Evolutionary conservation across 92 coral and sea anemone genomes (phyloP), one percentile per base, ranked within the genome.

Genomic region (Siderastrea siderea): DNA sequence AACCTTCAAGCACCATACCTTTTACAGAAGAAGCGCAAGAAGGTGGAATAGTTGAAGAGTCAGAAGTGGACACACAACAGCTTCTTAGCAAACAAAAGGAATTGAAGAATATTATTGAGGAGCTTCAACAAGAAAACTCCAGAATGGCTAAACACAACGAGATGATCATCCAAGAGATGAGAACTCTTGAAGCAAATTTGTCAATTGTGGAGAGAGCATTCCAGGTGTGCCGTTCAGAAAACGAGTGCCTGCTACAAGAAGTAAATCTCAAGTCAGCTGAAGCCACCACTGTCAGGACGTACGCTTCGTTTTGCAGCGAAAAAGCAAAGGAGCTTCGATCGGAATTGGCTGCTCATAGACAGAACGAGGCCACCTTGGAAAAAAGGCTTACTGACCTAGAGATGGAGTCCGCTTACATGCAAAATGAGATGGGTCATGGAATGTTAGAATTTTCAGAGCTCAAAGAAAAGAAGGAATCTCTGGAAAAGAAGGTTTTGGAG

Each of bases 81-180:
- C 86, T 88, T 87, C 77, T 74, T 43, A 84, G 66, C 7, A 95
- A 95, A 90, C 90, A 83, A 71, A 79, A 88, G 12, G 86, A 89
- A 48, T 79, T 94, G 15, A 90, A 93, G 17, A 82, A 63, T 38
- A 88, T 89, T 52, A 87, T 92, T 69, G 89, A 84, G 53, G 88
- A 91, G 51, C 89, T 95, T 79, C 88, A 90, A 52, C 85, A 81
- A 43, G 92, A 91, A 38, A 91, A 92, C 65, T 62, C 75, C 1
- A 86, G 80, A 61, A 83, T 95, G 75, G 89, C 89, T 15, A 90
- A 92, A 60, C 94, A 92, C 86, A 97, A 97, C 93, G 94, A 93
- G 52, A 82, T 81, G 67, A 86, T 98, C 13, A 88, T 92, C 9
- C 94, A 96, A 9, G 96, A 95, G 19, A 80, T 95, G 7, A 88